These are phyloP conservation scores for Drosophila bocki DNA, from an alignment of 1,140 invertebrate genomes.

Conservation along the genomic window DNA sequence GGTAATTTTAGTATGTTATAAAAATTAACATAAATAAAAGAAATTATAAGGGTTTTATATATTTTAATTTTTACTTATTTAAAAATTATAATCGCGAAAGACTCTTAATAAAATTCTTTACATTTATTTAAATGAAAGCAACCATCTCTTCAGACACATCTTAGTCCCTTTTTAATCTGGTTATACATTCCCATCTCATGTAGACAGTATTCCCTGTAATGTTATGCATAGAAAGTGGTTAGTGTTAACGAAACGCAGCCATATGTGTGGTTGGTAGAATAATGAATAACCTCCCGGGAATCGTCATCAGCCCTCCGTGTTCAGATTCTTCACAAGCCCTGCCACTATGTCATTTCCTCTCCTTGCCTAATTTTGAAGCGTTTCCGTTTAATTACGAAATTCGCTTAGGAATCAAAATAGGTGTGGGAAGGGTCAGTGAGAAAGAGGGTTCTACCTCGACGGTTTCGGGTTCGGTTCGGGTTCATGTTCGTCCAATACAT, in stretches of 20 bases:
- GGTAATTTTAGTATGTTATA: neutral
- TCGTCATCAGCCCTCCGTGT: constrained; percentile 14
- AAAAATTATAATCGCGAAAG: neutral
- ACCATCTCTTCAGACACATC: neutral
- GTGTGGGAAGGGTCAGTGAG: constrained; percentile 26
- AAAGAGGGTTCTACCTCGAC: constrained; percentile 13
- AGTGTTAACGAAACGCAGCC: constrained; percentile 37
- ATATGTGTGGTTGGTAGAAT: constrained; percentile 55
- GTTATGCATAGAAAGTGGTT: constrained; percentile 14
- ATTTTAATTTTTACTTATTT: neutral
- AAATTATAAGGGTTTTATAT: too few relatives aligned
- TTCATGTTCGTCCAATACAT: constrained; percentile 17
- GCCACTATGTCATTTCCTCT: constrained; percentile 38
- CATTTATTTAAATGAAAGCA: neutral
- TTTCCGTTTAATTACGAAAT: constrained; percentile 72
- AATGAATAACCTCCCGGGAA: constrained; percentile 61
- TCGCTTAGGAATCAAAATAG: constrained; percentile 63
- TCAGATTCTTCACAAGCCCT: neutral
- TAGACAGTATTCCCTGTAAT: neutral
- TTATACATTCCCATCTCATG: neutral
- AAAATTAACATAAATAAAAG: neutral
- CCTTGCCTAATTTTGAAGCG: constrained; percentile 57
- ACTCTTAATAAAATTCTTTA: neutral
- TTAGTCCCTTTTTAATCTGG: too few relatives aligned
- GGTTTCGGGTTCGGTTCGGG: constrained; percentile 10